A percentile compares a stretch with the other conserved stretches of the same genome.
These are phyloP conservation scores for Nanorana parkeri DNA, from an alignment of 2,113 vertebrate species.

Conservation along the genomic window DNA sequence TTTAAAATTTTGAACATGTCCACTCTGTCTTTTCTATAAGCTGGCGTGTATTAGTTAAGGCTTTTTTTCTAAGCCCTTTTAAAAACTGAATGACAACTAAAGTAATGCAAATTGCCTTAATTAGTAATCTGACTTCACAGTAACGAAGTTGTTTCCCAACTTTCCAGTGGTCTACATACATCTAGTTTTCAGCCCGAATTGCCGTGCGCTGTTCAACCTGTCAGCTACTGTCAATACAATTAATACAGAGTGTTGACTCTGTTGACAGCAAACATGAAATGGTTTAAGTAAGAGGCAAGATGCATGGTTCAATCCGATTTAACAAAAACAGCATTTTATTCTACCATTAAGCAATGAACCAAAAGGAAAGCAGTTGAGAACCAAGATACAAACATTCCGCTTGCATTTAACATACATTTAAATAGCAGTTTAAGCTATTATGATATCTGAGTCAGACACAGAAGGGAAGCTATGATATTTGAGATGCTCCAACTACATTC, in stretches of 20 bases:
- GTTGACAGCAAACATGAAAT: slow-evolving; percentile 38
- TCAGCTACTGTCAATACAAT: slow-evolving; percentile 37
- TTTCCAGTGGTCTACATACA: slow-evolving; percentile 17
- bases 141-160: background rate
- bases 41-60: background rate
- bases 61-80: background rate
- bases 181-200: background rate
- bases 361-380: background rate
- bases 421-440: too few species aligned
- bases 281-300: slow-evolving; percentile 3
- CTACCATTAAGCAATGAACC: slow-evolving; percentile 11
- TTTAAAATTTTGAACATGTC: slow-evolving; percentile 20
- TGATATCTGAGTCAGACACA: too few species aligned
- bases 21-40: slow-evolving; percentile 1
- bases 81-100: slow-evolving; percentile 22
- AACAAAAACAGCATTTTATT: background rate
- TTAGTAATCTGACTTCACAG: slow-evolving; percentile 29
- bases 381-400: too few species aligned
- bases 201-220: background rate
- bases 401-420: too few species aligned
- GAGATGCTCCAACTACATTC: too few species aligned
- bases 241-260: slow-evolving; percentile 3
- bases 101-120: slow-evolving; percentile 36
- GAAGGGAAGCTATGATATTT: too few species aligned
- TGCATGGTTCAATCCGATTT: background rate